These are phyloP conservation scores for Carterocephalus palaemon DNA, from an alignment of 2,888 invertebrate genomes.

Conservation along the genomic window DNA sequence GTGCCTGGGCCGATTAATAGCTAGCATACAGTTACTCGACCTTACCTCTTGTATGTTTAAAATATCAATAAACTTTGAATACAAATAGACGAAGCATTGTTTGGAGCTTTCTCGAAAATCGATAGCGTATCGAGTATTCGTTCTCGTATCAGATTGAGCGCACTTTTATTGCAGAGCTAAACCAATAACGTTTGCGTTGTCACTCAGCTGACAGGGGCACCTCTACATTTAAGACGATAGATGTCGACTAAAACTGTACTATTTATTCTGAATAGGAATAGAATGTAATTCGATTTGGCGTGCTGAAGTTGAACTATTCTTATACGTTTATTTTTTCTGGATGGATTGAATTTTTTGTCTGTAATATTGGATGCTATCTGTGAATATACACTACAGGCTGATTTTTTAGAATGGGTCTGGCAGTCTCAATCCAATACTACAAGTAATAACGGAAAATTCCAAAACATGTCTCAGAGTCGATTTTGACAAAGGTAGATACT, in stretches of 20 bases:
- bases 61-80: constrained; percentile 34
- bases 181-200: constrained; percentile 21
- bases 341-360: too few relatives aligned
- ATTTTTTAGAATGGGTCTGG: too few relatives aligned
- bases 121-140: constrained; percentile 17
- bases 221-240: constrained; percentile 14
- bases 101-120: constrained; percentile 12
- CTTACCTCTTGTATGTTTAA: constrained; percentile 37
- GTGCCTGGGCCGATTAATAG: constrained; percentile 61
- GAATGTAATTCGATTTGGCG: too few relatives aligned
- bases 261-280: too few relatives aligned
- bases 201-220: constrained; percentile 18
- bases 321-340: too few relatives aligned
- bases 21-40: constrained; percentile 62
- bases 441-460: too few relatives aligned
- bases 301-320: too few relatives aligned
- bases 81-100: constrained; percentile 21
- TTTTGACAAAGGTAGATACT: too few relatives aligned
- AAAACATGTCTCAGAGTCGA: too few relatives aligned
- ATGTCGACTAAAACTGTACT: constrained; percentile 7
- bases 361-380: too few relatives aligned
- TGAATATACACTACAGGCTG: too few relatives aligned
- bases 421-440: too few relatives aligned
- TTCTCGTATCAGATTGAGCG: constrained; percentile 3
- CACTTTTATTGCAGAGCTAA: constrained; percentile 17